Conservation (phyloP, 2,888 invertebrate species). For the Melinaea menophilus region DNA sequence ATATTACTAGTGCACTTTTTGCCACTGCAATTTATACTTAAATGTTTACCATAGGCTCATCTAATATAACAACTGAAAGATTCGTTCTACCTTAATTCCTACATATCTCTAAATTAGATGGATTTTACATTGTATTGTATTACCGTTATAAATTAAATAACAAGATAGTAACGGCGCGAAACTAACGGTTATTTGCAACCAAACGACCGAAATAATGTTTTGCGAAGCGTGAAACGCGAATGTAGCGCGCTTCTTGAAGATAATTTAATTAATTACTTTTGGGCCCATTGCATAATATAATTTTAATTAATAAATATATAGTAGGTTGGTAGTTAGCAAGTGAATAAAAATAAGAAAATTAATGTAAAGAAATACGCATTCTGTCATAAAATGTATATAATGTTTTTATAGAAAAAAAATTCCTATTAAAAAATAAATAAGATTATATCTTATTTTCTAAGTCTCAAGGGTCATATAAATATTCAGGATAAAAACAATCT, state of each 20-base stretch:
- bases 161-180: neutral
- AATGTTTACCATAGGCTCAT: too few species aligned
- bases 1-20: too few species aligned
- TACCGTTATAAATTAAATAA: neutral
- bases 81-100: neutral
- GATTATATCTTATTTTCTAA: neutral
- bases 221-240: constrained; percentile 2
- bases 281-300: neutral
- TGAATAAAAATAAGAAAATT: too few species aligned
- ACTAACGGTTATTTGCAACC: constrained; percentile 4
- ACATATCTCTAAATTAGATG: neutral
- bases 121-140: neutral
- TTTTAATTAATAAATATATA: too few species aligned
- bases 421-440: neutral
- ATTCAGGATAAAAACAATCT: neutral
- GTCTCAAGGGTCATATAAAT: constrained; percentile 5
- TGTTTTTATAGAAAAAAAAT: too few species aligned
- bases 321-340: neutral
- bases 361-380: too few species aligned
- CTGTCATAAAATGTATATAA: too few species aligned
- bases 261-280: neutral
- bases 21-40: too few species aligned
- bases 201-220: constrained; percentile 2
- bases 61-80: too few species aligned
- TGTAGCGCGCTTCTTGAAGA: neutral